These are phyloP conservation scores for Drosophila tanythrix DNA, from an alignment of 2,888 invertebrate species.

Conservation along the genomic window DNA sequence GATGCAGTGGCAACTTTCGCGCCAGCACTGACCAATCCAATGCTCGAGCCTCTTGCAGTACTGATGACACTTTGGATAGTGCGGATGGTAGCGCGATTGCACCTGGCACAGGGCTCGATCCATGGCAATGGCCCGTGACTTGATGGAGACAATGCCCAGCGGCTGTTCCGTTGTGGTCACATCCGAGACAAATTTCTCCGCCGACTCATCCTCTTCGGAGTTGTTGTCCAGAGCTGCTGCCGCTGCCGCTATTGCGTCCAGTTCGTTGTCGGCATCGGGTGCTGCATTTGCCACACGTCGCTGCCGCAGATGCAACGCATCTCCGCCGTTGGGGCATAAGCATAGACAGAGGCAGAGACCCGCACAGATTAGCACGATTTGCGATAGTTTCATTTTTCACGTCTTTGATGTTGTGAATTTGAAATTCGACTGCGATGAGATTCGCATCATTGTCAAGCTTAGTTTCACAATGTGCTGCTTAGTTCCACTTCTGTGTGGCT, in stretches of 20 bases:
- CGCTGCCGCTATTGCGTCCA: conserved; percentile 5
- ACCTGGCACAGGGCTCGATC: conserved; percentile 77
- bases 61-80: conserved; percentile 80
- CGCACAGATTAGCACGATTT: conserved; percentile 16
- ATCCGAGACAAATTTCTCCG: conserved; percentile 31
- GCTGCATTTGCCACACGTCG: conserved; percentile 44
- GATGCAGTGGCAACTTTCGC: conserved; percentile 81
- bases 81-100: conserved; percentile 79
- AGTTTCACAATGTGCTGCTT: conserved; percentile 16
- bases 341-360: conserved; percentile 25
- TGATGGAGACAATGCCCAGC: conserved; percentile 74
- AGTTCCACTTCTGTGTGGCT: conserved; percentile 17
- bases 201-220: neutral
- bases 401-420: conserved; percentile 39
- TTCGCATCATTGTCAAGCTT: conserved; percentile 24
- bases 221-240: too few species aligned
- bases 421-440: conserved; percentile 34
- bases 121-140: conserved; percentile 79
- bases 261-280: conserved; percentile 2
- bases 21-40: conserved; percentile 83
- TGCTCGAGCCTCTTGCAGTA: conserved; percentile 81
- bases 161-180: conserved; percentile 38
- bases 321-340: neutral
- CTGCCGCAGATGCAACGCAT: conserved; percentile 18
- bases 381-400: conserved; percentile 27